Evolutionary conservation across 2,113 vertebrate species (phyloP).

Genomic region (Phrynocephalus versicolor): DNA sequence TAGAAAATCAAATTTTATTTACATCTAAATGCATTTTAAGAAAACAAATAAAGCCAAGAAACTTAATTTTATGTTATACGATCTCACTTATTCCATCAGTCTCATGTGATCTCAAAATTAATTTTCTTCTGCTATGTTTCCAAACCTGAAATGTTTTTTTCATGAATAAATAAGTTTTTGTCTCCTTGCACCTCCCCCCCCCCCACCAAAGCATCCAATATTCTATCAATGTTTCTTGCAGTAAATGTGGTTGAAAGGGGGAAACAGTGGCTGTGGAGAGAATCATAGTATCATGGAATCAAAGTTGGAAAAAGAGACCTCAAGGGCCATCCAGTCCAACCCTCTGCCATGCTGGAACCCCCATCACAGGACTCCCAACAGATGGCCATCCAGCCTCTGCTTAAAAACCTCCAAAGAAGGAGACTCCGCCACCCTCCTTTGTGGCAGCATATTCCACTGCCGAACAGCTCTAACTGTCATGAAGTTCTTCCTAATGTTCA

Average conservation of each 20-base stretch:
- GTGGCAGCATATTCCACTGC: no score
- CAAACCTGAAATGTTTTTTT: constrained; percentile 3
- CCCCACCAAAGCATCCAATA: background rate
- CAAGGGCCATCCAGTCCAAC: no score
- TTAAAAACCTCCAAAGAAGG: no score
- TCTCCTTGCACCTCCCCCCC: background rate
- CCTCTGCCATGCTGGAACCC: no score
- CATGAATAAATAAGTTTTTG: constrained; percentile 7
- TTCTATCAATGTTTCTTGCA: background rate
- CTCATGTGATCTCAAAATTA: constrained; percentile 46
- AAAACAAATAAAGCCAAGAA: constrained; percentile 44
- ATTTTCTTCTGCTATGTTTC: constrained; percentile 38
- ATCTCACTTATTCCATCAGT: constrained; percentile 39
- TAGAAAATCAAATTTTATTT: constrained; percentile 63
- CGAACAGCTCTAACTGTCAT: no score
- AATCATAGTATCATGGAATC: no score
- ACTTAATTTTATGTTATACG: constrained; percentile 55
- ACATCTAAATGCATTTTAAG: constrained; percentile 52
- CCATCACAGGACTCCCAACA: no score
- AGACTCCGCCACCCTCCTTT: no score
- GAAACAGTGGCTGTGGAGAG: no score
- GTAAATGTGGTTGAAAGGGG: background rate
- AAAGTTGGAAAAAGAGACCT: no score
- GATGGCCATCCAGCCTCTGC: no score
- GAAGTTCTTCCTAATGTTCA: no score